Evolutionary conservation across 2,888 invertebrate genomes (phyloP).

Genomic region (Orthosia incerta): DNA sequence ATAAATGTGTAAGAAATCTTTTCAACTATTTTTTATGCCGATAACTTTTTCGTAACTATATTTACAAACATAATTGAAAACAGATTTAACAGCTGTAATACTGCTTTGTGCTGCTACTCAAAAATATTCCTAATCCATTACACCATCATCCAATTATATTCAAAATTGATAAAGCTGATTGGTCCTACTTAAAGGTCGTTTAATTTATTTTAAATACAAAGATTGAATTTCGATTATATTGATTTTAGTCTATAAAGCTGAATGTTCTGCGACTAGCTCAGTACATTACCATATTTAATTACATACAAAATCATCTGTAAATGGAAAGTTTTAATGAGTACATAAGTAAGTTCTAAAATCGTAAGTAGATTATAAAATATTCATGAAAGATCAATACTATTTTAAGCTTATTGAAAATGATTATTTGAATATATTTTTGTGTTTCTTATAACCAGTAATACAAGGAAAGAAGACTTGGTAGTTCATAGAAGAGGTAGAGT

Average conservation of each 20-base stretch:
- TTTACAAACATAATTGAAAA: neutral
- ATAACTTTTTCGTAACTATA: too few species aligned
- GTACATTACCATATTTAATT: slow-evolving; percentile 62
- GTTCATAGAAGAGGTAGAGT: neutral
- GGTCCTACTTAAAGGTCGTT: slow-evolving; percentile 2
- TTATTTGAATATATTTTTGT: neutral
- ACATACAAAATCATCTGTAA: slow-evolving; percentile 33
- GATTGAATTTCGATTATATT: slow-evolving; percentile 28
- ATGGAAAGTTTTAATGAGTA: slow-evolving; percentile 49
- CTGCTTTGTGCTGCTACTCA: too few species aligned
- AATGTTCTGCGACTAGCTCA: neutral
- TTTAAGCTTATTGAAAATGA: slow-evolving; percentile 34
- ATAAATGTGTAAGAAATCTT: neutral
- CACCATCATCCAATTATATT: neutral
- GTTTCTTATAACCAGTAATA: neutral
- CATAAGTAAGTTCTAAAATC: slow-evolving; percentile 39
- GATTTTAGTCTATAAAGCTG: slow-evolving; percentile 36
- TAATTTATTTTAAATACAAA: slow-evolving; percentile 27
- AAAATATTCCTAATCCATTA: slow-evolving; percentile 1
- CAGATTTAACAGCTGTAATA: too few species aligned
- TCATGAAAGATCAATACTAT: slow-evolving; percentile 48
- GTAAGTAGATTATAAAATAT: slow-evolving; percentile 49
- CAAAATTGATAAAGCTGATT: neutral
- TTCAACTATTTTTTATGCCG: too few species aligned
- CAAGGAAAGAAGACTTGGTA: neutral